Percentiles rank a stretch among this genome's conserved stretches.
Evolutionary conservation across 2,797 vertebrate genomes (phyloP).

Genomic region (Buphagus erythrorhynchus): DNA sequence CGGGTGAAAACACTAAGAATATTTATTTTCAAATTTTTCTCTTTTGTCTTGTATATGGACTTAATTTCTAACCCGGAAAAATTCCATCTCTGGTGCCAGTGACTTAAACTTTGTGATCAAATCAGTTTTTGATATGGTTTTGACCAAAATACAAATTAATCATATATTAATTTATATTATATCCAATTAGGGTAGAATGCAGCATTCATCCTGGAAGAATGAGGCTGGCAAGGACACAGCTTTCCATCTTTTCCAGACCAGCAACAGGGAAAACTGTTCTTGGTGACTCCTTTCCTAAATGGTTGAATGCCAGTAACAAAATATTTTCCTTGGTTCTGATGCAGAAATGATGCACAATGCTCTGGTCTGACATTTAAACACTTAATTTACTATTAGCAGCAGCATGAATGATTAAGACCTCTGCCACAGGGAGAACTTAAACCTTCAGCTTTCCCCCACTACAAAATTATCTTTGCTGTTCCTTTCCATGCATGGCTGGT

Average conservation of each 20-base stretch:
- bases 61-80: not conserved
- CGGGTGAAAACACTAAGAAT: not conserved
- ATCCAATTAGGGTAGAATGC: not conserved
- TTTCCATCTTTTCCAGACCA: not conserved
- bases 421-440: not conserved
- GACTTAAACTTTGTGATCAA: not conserved
- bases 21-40: not conserved
- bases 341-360: not conserved
- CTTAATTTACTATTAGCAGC: not conserved
- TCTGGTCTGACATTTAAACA: conserved; percentile 30
- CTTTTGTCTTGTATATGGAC: not conserved
- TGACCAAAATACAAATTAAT: not conserved
- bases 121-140: not conserved
- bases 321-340: not conserved
- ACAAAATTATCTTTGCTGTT: not conserved
- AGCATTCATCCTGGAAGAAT: not conserved
- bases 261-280: not conserved
- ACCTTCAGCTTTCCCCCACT: not conserved
- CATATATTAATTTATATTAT: not conserved
- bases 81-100: not conserved
- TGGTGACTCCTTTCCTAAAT: not conserved
- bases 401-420: not conserved
- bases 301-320: not conserved
- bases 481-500: not conserved
- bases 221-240: not conserved